Evolutionary conservation across 2,113 vertebrate genomes (phyloP).

Genomic region (Phalacrocorax carbo): DNA sequence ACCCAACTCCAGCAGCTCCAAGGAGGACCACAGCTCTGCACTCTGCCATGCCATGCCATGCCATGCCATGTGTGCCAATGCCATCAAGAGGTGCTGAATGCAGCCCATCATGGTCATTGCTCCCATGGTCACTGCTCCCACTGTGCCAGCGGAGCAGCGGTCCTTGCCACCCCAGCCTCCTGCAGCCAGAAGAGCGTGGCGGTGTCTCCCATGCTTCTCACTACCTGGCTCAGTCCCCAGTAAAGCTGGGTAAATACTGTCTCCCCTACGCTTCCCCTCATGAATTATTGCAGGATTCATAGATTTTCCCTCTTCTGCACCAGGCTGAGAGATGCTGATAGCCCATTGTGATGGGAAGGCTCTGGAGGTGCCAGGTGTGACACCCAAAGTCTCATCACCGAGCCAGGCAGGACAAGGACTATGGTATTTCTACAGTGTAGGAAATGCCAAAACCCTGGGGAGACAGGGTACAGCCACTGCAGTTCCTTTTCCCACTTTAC

Average conservation of each 20-base stretch:
- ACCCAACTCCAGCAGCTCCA: not conserved
- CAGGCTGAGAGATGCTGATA: not conserved
- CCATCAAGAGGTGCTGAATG: not conserved
- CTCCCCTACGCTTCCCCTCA: not conserved
- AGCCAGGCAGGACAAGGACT: not conserved
- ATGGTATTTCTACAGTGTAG: not conserved
- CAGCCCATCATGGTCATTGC: fast-evolving
- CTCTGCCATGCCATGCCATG: no score
- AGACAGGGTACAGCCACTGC: not conserved
- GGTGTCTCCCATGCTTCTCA: not conserved
- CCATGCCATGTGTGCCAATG: not conserved
- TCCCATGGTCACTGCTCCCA: not conserved
- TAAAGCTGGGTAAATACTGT: not conserved
- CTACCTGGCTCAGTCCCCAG: not conserved
- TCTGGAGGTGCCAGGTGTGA: not conserved
- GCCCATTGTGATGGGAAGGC: not conserved
- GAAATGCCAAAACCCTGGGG: fast-evolving
- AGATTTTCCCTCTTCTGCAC: not conserved
- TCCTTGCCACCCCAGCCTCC: fast-evolving
- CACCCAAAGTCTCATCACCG: not conserved
- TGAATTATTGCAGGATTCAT: not conserved
- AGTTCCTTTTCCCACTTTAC: not conserved
- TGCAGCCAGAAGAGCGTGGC: not conserved
- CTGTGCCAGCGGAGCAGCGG: not conserved
- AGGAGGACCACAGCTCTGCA: not conserved